phyloP scores from a whole-genome alignment of 92 coral and sea anemone genomes.

The Isaurus tuberculatus region DNA sequence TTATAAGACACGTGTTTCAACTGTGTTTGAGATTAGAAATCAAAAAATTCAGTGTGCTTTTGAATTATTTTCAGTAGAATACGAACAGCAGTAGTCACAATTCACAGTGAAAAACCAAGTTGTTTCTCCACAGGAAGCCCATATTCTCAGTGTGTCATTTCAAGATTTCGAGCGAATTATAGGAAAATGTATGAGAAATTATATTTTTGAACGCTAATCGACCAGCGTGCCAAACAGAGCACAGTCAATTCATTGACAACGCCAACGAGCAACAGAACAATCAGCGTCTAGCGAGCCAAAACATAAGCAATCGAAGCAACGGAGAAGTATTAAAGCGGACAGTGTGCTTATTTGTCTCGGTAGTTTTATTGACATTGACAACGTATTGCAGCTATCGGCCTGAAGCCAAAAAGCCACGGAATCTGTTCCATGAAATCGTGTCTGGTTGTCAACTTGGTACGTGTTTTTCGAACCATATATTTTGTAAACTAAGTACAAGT shows the following conservation, averaged over 20 bases:
- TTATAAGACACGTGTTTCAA: too few relatives aligned
- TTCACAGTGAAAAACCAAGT: too few relatives aligned
- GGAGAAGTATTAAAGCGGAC: neutral
- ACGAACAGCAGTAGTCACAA: too few relatives aligned
- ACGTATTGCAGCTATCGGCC: neutral
- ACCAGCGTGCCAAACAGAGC: constrained; percentile 12
- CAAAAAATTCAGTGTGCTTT: too few relatives aligned
- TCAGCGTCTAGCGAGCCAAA: constrained; percentile 2
- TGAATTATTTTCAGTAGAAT: too few relatives aligned
- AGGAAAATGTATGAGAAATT: too few relatives aligned
- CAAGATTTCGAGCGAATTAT: too few relatives aligned
- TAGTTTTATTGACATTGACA: neutral
- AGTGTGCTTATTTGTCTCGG: neutral
- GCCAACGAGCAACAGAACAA: constrained; percentile 3
- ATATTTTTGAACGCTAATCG: too few relatives aligned
- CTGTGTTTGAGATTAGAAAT: too few relatives aligned
- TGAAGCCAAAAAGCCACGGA: neutral
- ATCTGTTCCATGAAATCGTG: neutral
- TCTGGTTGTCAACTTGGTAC: constrained; percentile 28
- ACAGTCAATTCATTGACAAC: constrained; percentile 16
- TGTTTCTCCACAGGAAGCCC: too few relatives aligned
- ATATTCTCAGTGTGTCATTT: too few relatives aligned
- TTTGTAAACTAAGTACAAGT: constrained; percentile 9
- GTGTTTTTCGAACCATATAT: constrained; percentile 29
- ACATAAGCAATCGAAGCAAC: constrained; percentile 39